Evolutionary conservation across 2,797 vertebrate species (phyloP), one percentile per base, ranked within the genome.

Genomic region (Peromyscus aztecus): DNA sequence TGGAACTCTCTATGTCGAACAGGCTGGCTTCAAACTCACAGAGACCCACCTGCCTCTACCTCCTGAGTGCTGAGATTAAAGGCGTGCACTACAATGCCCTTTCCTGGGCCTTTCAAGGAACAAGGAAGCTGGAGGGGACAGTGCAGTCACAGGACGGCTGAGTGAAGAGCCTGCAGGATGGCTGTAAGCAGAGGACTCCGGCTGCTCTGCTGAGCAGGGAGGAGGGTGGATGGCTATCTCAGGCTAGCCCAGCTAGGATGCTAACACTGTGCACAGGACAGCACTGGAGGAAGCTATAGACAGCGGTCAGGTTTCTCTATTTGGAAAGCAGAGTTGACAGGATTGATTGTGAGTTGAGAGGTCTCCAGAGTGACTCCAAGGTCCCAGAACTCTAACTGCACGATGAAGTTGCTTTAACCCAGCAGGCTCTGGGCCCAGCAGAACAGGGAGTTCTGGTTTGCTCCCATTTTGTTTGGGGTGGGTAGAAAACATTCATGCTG

Each of bases 71-170:
- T 67, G 31, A 27, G 63, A 85, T 69, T 84, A 63, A 84, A 67
- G 63, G 31, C 3, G 1, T 52, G 7, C 4, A 24, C 46, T 46
- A 27, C 63, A 24, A 9, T 67, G 31, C 31, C 43, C 55, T 37
- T 49, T 80, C 87, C 52, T n/a, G 43, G 49, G 37, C 31, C 63
- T 57, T 89, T 40, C 91, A 84, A 89, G 78, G 46, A 76, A 93
- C 40, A 73, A 61, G 75, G 80, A 73, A 88, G n/a, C 31, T 83
- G 17, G n/a, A 69, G 76, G 4, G 59, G 7, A 17, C 3, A 59
- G 83, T 55, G 3, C 17, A 69, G 52, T 61, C 8, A 21, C 46
- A 52, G 81, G 37, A 37, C 11, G 2, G 31, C 23, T 43, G 27
- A 29, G 17, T 19, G 29, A 10, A 16, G 77, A 46, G 46, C 37